Evolutionary conservation across 37 sponge, comb jelly and placozoan species (phyloP).

Genomic region (Diacarnus erythraeanus): DNA sequence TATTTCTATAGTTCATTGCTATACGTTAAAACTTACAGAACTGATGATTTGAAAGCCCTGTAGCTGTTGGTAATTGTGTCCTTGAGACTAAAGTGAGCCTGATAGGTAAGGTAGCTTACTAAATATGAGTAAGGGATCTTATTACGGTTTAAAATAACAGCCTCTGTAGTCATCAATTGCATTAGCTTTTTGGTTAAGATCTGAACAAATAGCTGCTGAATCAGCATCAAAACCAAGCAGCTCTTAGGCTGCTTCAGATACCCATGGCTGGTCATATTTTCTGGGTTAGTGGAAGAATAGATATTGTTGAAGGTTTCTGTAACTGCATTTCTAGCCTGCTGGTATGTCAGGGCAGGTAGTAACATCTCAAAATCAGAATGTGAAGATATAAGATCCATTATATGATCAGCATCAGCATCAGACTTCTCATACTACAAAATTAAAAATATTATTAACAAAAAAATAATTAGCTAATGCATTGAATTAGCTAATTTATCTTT

Average conservation of each 20-base stretch:
- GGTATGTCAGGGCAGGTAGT: conserved; percentile 6
- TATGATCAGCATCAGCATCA: conserved; percentile 19
- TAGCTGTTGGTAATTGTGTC: conserved; percentile 45
- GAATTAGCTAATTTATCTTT: background rate
- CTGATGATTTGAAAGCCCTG: background rate
- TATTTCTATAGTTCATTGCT: no score
- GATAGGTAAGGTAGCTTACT: conserved; percentile 69
- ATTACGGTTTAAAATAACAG: conserved; percentile 45
- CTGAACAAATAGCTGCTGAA: conserved; percentile 68
- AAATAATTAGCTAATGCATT: background rate
- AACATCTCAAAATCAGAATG: conserved; percentile 40
- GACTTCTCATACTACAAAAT: no score
- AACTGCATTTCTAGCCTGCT: conserved; percentile 28
- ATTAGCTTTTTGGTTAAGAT: conserved; percentile 53
- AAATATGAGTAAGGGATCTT: conserved; percentile 63
- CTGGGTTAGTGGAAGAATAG: background rate
- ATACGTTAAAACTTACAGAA: background rate
- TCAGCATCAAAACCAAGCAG: conserved; percentile 32
- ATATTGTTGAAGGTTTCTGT: conserved; percentile 22
- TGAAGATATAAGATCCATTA: conserved; percentile 3
- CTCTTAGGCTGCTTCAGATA: conserved; percentile 13
- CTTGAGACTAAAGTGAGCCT: conserved; percentile 81
- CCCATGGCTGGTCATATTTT: background rate
- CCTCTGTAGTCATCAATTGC: conserved; percentile 80
- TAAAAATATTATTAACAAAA: no score